Percentiles rank a stretch among this genome's conserved stretches.
Evolutionary conservation across 1,140 invertebrate genomes (phyloP).

Genomic region (Rhopalosiphum maidis): DNA sequence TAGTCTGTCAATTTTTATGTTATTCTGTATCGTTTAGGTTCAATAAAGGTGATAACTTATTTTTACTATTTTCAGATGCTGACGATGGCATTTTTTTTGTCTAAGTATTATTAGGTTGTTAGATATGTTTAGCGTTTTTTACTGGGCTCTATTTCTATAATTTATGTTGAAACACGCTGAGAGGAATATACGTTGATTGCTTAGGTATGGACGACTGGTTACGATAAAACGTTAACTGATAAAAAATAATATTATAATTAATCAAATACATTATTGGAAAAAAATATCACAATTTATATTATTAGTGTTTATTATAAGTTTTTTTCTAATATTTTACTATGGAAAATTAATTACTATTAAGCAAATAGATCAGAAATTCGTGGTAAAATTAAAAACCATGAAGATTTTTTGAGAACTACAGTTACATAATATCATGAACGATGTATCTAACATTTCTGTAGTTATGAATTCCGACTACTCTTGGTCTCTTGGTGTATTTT

Average conservation of each 20-base stretch:
- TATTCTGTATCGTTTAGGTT: background rate
- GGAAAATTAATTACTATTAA: background rate
- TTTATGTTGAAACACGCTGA: background rate
- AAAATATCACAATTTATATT: no score
- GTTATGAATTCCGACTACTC: background rate
- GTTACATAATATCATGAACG: background rate
- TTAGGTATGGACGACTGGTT: background rate
- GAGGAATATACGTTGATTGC: background rate
- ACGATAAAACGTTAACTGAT: background rate
- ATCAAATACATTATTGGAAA: no score
- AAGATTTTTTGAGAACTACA: background rate
- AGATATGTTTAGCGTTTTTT: background rate
- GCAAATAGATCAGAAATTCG: background rate
- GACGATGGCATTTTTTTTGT: no score
- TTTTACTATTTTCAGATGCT: background rate
- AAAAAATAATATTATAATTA: no score
- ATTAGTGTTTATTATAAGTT: no score
- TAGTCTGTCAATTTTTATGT: background rate
- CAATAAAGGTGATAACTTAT: background rate
- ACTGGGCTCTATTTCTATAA: background rate
- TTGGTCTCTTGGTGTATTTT: background rate
- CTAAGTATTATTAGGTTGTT: background rate
- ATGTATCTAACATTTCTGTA: background rate
- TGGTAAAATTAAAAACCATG: background rate
- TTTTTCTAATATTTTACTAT: no score